Evolutionary conservation across 2,888 invertebrate genomes (phyloP).

Genomic region (Plebejus anna): DNA sequence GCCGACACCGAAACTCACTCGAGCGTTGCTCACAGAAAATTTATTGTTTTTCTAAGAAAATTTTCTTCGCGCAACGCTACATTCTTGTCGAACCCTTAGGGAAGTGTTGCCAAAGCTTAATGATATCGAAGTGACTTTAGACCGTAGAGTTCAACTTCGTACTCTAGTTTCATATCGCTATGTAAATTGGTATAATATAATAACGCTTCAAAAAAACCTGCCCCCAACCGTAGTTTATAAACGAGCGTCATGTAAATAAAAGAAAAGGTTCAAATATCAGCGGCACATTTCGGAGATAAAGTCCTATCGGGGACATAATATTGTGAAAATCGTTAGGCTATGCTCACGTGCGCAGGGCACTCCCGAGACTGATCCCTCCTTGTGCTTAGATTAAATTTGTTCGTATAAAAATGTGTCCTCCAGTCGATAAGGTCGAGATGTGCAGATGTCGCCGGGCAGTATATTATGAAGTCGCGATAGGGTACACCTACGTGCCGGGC

Average conservation of each 20-base stretch:
- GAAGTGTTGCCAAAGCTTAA: slow-evolving; percentile 63
- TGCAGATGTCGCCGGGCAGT: slow-evolving; percentile 71
- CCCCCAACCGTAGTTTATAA: slow-evolving; percentile 30
- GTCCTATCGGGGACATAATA: slow-evolving; percentile 63
- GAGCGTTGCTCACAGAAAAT: slow-evolving; percentile 76
- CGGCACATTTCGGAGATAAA: slow-evolving; percentile 57
- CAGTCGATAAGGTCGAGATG: slow-evolving; percentile 70
- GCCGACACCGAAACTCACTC: slow-evolving; percentile 79
- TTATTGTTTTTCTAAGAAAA: slow-evolving; percentile 80
- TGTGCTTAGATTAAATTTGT: slow-evolving; percentile 76
- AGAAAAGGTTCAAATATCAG: slow-evolving; percentile 44
- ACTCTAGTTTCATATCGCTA: background rate
- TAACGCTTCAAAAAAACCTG: background rate
- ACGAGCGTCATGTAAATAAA: slow-evolving; percentile 33
- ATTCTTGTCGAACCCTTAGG: slow-evolving; percentile 56
- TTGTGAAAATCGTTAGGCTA: slow-evolving; percentile 66
- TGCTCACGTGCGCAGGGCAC: slow-evolving; percentile 67
- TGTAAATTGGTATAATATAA: background rate
- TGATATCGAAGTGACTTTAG: slow-evolving; percentile 47
- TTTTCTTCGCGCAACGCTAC: slow-evolving; percentile 66
- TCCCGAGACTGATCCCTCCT: slow-evolving; percentile 72
- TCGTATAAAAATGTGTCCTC: slow-evolving; percentile 72
- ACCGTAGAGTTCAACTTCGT: slow-evolving; percentile 27
- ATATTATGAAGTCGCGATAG: slow-evolving; percentile 71
- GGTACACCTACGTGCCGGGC: slow-evolving; percentile 62